Evolutionary conservation across 2,113 vertebrate genomes (phyloP).

Genomic region (Solea senegalensis): DNA sequence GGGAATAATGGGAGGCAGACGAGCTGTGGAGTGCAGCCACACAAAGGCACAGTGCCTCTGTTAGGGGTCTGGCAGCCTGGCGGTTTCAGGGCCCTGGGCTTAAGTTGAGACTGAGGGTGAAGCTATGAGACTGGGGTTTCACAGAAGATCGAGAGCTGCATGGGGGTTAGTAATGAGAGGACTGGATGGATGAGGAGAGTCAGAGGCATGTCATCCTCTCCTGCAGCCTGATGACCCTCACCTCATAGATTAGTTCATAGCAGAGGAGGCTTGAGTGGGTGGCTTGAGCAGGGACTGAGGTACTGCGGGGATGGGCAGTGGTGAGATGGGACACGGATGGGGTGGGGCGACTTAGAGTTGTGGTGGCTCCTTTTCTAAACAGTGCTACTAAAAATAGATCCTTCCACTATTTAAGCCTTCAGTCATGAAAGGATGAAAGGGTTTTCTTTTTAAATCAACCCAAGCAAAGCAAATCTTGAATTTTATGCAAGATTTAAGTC

Average conservation of each 20-base stretch:
- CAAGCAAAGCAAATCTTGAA: constrained; percentile 50
- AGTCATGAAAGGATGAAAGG: constrained; percentile 47
- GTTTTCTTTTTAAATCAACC: constrained; percentile 37
- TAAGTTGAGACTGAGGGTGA: constrained; percentile 62
- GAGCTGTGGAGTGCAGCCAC: constrained; percentile 66
- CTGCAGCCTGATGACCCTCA: constrained; percentile 69
- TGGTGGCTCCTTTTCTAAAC: constrained; percentile 61
- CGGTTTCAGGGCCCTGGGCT: constrained; percentile 65
- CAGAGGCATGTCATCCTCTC: constrained; percentile 72
- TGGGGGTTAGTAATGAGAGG: constrained; percentile 71
- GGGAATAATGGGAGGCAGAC: constrained; percentile 79
- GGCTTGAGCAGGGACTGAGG: constrained; percentile 26
- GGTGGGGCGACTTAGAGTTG: constrained; percentile 64
- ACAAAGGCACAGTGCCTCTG: constrained; percentile 71
- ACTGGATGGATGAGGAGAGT: constrained; percentile 73
- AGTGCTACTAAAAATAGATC: constrained; percentile 61
- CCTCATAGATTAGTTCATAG: constrained; percentile 64
- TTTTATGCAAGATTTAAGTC: constrained; percentile 34
- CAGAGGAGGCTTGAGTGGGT: constrained; percentile 23
- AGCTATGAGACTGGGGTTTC: constrained; percentile 67
- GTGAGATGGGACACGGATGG: constrained; percentile 36
- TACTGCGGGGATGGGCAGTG: constrained; percentile 27
- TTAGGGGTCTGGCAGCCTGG: constrained; percentile 71
- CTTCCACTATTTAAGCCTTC: constrained; percentile 37
- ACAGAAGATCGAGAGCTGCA: constrained; percentile 55